These are phyloP conservation scores for Arizona elegans DNA, from an alignment of 2,113 vertebrate species.

Conservation along the genomic window DNA sequence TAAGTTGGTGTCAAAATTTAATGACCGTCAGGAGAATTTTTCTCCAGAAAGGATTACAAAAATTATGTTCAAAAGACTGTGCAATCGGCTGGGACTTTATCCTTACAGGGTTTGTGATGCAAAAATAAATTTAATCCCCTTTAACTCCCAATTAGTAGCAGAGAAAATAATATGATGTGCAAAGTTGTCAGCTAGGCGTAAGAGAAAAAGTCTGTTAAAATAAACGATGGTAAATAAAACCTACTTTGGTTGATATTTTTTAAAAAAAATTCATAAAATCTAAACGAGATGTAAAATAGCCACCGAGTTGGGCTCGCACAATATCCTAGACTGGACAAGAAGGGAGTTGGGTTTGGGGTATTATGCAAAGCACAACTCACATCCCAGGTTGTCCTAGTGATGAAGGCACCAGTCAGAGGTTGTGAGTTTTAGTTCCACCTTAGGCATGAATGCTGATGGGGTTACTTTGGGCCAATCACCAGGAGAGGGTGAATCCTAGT, in stretches of 20 bases:
- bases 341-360: neutral
- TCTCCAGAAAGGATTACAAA: neutral
- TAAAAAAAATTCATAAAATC: too few species aligned
- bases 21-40: neutral
- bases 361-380: neutral
- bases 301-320: neutral
- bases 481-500: too few species aligned
- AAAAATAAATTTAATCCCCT: neutral
- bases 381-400: too few species aligned
- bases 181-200: neutral
- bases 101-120: neutral
- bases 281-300: neutral
- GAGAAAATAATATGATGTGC: neutral
- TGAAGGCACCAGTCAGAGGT: too few species aligned
- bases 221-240: too few species aligned
- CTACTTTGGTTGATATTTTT: too few species aligned
- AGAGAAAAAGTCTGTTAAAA: neutral
- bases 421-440: too few species aligned
- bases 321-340: neutral
- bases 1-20: neutral
- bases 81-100: neutral
- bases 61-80: too few species aligned
- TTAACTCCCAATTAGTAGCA: neutral
- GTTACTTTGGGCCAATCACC: too few species aligned
- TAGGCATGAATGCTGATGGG: too few species aligned